Conservation (phyloP, 2,888 invertebrate species). For the Cantharis lateralis region DNA sequence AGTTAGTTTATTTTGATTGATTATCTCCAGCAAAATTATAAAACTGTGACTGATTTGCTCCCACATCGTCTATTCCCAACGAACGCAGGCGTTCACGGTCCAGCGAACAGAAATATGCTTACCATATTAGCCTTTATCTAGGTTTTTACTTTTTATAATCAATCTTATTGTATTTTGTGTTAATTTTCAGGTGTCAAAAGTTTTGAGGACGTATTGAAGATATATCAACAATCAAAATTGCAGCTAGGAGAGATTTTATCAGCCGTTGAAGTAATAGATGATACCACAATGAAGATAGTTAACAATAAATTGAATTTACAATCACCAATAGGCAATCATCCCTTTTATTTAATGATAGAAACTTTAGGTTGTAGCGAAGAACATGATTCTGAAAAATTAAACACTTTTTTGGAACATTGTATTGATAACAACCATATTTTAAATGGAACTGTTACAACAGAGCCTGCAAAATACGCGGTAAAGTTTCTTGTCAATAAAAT, state of each 20-base stretch:
- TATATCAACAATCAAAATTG: slow-evolving; percentile 73
- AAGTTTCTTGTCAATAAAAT: no score
- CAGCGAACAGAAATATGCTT: no score
- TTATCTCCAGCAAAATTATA: no score
- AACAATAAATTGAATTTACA: slow-evolving; percentile 63
- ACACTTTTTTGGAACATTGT: slow-evolving; percentile 72
- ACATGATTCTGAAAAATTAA: slow-evolving; percentile 88
- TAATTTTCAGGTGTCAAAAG: slow-evolving; percentile 67
- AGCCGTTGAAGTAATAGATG: slow-evolving; percentile 94
- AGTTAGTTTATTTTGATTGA: no score
- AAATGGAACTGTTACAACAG: slow-evolving; percentile 84
- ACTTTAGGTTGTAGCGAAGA: slow-evolving; percentile 80
- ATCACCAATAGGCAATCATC: slow-evolving; percentile 68
- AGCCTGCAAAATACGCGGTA: slow-evolving; percentile 77
- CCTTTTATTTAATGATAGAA: slow-evolving; percentile 85
- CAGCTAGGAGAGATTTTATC: slow-evolving; percentile 88
- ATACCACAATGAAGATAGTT: slow-evolving; percentile 68
- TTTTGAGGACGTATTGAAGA: slow-evolving; percentile 78
- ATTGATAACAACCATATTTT: slow-evolving; percentile 71
- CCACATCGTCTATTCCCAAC: no score
- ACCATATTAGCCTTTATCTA: no score
- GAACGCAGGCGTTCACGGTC: no score
- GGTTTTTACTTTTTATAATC: not conserved
- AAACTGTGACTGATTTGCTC: no score
- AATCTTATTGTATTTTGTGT: not conserved